Base-by-base conservation (phyloP, 2,113 vertebrate species). In the Athene cunicularia region DNA sequence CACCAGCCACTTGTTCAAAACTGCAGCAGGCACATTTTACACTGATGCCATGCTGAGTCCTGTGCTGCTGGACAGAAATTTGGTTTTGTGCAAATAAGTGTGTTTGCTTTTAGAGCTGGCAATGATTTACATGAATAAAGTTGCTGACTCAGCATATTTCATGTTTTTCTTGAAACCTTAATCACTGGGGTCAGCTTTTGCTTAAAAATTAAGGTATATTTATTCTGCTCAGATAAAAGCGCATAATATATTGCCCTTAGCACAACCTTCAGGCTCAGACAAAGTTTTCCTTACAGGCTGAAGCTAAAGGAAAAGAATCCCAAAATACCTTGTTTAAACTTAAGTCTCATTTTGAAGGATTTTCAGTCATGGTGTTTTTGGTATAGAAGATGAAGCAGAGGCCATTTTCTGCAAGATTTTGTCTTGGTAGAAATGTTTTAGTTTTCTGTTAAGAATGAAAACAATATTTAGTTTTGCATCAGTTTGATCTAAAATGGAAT, bases 31-130 rank as follows among this genome's bases (percentile, higher is more conserved):
- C 56, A 85, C 47, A 0, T 28, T 45, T 71, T 28, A 4, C 39
- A 6, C 16, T 26, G 32, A 17, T 26, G 1, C 3, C 0, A 0
- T 8, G 12, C 37, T 56, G 0, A 81, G 27, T 27, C 20, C 39
- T 32, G 23, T 12, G 35, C 19, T 1, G 2, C 21, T 52, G 47
- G 45, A 47, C n/a, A 50, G 28, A 81, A 79, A 63, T 58, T 23
- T 23, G 39, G 28, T 67, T 95, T 79, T 53, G 32, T 52, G 33
- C 49, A 71, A 55, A 67, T 24, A 80, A 63, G 37, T 15, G 3
- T 24, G 33, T 26, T 23, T 1, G 14, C 45, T n/a, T 91, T 91
- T 70, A 85, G 32, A 90, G 17, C 7, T 90, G 49, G 3, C 21
- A 76, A 9, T 28, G 20, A 55, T 58, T 77, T 81, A 52, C 3